These are phyloP conservation scores for Diogma glabrata DNA, from an alignment of 2,888 invertebrate species.

Conservation along the genomic window DNA sequence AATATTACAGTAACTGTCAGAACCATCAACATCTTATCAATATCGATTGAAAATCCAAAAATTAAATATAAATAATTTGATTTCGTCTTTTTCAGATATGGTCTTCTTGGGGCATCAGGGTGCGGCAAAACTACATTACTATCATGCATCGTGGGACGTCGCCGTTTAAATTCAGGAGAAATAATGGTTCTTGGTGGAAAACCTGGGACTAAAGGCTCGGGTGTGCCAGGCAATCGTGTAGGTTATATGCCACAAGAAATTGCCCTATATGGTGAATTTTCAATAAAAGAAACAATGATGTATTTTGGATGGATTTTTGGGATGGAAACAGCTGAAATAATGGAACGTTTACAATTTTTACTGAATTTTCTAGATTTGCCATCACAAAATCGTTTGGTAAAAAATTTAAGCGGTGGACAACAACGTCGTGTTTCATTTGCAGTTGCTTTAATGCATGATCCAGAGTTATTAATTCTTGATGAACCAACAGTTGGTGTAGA, in stretches of 20 bases:
- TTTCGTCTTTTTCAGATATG: conserved; percentile 55
- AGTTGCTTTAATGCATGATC: conserved; percentile 85
- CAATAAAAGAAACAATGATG: conserved; percentile 89
- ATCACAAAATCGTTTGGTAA: conserved; percentile 67
- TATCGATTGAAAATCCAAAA: no score
- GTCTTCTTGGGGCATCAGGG: conserved; percentile 86
- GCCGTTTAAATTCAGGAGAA: conserved; percentile 74
- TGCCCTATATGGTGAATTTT: conserved; percentile 82
- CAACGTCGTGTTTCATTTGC: conserved; percentile 85
- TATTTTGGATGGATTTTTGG: conserved; percentile 95
- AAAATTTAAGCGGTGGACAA: conserved; percentile 79
- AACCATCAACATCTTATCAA: no score
- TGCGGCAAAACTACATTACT: conserved; percentile 94
- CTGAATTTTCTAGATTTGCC: conserved; percentile 85
- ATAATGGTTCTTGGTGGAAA: conserved; percentile 82
- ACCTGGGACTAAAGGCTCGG: conserved; percentile 80
- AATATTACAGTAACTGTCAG: no score
- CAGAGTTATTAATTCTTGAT: conserved; percentile 80
- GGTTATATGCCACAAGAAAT: conserved; percentile 96
- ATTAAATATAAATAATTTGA: not conserved
- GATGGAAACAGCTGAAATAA: conserved; percentile 73
- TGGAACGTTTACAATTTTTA: conserved; percentile 70
- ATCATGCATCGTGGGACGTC: conserved; percentile 82
- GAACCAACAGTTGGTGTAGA: conserved; percentile 92
- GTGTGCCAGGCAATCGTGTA: conserved; percentile 87